These are phyloP conservation scores for Pangasius krempfi DNA, from an alignment of 2,797 vertebrate species.

Conservation along the genomic window DNA sequence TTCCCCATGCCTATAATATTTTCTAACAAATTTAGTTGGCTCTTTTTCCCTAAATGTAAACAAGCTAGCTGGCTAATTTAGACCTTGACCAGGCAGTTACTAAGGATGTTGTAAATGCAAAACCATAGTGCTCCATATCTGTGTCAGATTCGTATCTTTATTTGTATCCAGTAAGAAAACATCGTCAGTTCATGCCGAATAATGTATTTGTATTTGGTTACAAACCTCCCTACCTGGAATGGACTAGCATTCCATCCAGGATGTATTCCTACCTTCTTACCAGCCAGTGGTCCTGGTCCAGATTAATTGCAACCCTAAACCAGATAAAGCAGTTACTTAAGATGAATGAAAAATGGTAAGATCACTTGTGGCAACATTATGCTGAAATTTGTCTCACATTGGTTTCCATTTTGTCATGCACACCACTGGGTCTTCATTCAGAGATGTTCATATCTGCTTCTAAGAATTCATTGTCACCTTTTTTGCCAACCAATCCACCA, in stretches of 20 bases:
- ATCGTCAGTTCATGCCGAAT: neutral
- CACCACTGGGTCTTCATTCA: neutral
- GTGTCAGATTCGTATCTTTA: neutral
- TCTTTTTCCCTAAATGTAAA: neutral
- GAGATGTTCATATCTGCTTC: neutral
- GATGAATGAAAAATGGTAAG: neutral
- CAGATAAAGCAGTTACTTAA: neutral
- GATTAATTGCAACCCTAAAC: neutral
- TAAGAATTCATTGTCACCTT: neutral
- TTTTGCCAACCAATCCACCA: neutral
- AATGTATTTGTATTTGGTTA: neutral
- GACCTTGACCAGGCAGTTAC: neutral
- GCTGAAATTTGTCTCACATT: neutral
- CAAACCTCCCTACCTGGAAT: neutral
- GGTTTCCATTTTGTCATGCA: neutral
- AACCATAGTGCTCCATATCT: neutral
- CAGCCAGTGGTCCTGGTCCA: neutral
- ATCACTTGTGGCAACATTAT: neutral
- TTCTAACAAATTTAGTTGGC: neutral
- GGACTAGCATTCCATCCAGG: too few relatives aligned
- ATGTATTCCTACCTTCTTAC: too few relatives aligned
- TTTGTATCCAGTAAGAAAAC: neutral
- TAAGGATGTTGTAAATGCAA: neutral
- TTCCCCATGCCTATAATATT: neutral
- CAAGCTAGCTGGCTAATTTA: neutral